These are phyloP conservation scores for Centropus bengalensis DNA, from an alignment of 2,113 vertebrate species.

Conservation along the genomic window DNA sequence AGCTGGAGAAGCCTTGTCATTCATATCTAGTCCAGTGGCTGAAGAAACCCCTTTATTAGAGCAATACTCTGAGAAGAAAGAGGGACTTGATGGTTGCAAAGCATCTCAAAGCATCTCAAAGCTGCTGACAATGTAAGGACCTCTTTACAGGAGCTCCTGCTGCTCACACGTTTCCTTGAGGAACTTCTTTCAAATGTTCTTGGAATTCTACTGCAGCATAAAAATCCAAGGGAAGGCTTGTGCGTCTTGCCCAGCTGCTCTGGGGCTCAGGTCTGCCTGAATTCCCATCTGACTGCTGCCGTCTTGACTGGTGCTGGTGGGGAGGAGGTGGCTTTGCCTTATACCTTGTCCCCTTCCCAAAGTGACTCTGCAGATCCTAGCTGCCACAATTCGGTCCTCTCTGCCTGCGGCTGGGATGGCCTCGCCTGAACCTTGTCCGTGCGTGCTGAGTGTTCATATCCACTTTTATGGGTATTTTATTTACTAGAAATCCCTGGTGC, in stretches of 20 bases:
- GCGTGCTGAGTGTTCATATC: neutral
- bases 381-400: neutral
- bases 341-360: neutral
- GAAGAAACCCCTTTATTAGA: neutral
- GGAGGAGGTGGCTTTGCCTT: neutral
- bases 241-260: neutral
- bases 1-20: neutral
- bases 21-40: neutral
- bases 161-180: neutral
- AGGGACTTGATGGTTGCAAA: neutral
- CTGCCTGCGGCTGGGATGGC: neutral
- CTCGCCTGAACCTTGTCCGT: neutral
- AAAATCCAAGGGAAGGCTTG: neutral
- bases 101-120: neutral
- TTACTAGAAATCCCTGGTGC: neutral
- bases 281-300: accelerated
- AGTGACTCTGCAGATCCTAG: neutral
- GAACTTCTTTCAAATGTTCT: neutral
- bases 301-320: neutral
- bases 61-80: neutral
- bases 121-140: slow-evolving; percentile 35
- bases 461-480: neutral
- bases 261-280: neutral
- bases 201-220: neutral
- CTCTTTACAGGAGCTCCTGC: slow-evolving; percentile 9